A percentile compares a stretch with the other conserved stretches of the same genome.
phyloP scores from a whole-genome alignment of 2,113 vertebrate species.

The Onychostoma macrolepis region DNA sequence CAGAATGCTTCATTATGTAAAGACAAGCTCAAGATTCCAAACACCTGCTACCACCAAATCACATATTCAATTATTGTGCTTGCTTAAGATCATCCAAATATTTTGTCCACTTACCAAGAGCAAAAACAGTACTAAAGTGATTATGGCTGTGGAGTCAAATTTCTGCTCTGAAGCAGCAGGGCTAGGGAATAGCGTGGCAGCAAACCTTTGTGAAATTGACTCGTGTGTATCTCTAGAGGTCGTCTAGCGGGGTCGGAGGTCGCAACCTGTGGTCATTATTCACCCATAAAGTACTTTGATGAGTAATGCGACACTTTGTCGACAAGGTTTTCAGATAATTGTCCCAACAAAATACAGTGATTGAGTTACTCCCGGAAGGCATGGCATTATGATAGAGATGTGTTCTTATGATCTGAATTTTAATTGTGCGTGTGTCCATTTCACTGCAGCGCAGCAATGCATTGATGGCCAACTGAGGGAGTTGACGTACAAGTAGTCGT shows the following conservation, averaged over 20 bases:
- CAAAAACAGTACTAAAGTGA: slow-evolving; percentile 85
- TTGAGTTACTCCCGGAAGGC: slow-evolving; percentile 73
- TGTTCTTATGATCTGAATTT: slow-evolving; percentile 15
- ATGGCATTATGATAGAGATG: slow-evolving; percentile 56
- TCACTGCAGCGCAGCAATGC: background rate
- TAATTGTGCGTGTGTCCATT: background rate
- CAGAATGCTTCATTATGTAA: slow-evolving; percentile 83
- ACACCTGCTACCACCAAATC: slow-evolving; percentile 77
- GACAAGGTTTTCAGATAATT: slow-evolving; percentile 77
- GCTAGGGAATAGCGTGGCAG: slow-evolving; percentile 61
- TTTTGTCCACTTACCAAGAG: slow-evolving; percentile 88
- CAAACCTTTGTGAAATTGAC: slow-evolving; percentile 72
- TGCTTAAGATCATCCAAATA: slow-evolving; percentile 86
- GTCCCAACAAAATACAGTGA: slow-evolving; percentile 70
- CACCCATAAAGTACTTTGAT: slow-evolving; percentile 77
- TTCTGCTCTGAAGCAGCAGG: slow-evolving; percentile 67
- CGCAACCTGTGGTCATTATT: slow-evolving; percentile 79
- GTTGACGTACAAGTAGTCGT: background rate
- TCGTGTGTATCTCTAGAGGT: slow-evolving; percentile 74
- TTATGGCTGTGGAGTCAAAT: slow-evolving; percentile 79
- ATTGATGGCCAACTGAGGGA: background rate
- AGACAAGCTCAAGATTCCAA: slow-evolving; percentile 78
- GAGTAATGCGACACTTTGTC: slow-evolving; percentile 82
- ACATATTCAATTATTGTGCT: slow-evolving; percentile 83
- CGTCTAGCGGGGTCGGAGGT: slow-evolving; percentile 80